These are phyloP conservation scores for Tetrax tetrax DNA, from an alignment of 2,113 vertebrate genomes.

Conservation along the genomic window DNA sequence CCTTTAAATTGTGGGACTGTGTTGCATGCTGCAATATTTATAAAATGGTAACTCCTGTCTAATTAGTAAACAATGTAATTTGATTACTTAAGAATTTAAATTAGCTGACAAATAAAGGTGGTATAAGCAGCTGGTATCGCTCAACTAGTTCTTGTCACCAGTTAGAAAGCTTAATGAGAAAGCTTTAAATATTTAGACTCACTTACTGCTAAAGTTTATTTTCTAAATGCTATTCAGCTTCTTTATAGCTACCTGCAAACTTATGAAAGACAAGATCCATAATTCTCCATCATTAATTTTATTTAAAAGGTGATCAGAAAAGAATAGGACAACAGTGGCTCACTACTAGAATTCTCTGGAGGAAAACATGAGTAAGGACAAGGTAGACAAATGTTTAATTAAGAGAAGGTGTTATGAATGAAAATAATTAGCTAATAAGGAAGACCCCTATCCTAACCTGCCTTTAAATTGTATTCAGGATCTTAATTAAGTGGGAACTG, in stretches of 20 bases:
- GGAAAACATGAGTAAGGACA: not conserved
- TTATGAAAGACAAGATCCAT: not conserved
- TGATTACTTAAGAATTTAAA: not conserved
- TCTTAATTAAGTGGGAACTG: too few relatives aligned
- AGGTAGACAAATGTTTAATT: not conserved
- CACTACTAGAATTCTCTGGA: not conserved
- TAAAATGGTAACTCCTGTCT: not conserved
- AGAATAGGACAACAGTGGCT: not conserved
- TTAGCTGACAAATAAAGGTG: not conserved
- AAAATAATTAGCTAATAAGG: not conserved
- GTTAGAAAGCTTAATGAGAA: not conserved
- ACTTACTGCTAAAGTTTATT: not conserved
- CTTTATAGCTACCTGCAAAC: not conserved
- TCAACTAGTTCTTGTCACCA: not conserved
- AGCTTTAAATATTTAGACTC: not conserved
- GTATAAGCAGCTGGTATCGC: not conserved
- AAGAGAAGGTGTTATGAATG: not conserved
- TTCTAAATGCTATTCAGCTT: not conserved
- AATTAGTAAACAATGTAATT: not conserved
- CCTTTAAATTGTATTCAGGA: not conserved
- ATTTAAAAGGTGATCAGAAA: not conserved
- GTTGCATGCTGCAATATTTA: not conserved
- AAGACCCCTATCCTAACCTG: not conserved
- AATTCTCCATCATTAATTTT: not conserved
- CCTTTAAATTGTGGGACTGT: not conserved